These are phyloP conservation scores for Arnoldichthys spilopterus DNA, from an alignment of 2,797 vertebrate genomes.

Conservation along the genomic window DNA sequence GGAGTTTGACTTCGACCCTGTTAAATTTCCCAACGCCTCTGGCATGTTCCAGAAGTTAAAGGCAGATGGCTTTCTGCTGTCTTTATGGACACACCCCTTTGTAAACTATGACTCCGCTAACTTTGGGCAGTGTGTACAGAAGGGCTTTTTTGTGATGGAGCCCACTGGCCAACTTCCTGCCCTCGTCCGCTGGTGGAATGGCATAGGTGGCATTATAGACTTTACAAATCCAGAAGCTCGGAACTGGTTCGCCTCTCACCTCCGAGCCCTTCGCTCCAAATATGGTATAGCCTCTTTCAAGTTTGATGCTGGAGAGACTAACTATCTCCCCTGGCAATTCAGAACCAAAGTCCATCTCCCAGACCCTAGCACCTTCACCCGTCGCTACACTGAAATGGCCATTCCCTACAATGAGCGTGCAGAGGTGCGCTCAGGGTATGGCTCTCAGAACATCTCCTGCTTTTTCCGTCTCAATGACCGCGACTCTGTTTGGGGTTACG, in stretches of 20 bases:
- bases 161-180: constrained; percentile 84
- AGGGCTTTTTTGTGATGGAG: constrained; percentile 86
- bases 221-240: constrained; percentile 90
- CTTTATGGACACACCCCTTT: constrained; percentile 92
- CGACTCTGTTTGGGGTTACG: constrained; percentile 95
- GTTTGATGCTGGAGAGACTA: constrained; percentile 94
- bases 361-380: constrained; percentile 91
- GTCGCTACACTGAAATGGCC: constrained; percentile 91
- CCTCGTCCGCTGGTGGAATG: constrained; percentile 94
- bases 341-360: constrained; percentile 82
- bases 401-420: constrained; percentile 87
- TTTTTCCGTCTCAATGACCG: constrained; percentile 96
- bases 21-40: constrained; percentile 87
- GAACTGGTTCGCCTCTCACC: constrained; percentile 88
- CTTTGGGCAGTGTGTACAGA: constrained; percentile 83
- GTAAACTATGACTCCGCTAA: constrained; percentile 87
- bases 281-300: constrained; percentile 91
- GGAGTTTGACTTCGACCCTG: constrained; percentile 88
- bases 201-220: constrained; percentile 90
- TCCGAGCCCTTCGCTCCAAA: constrained; percentile 82
- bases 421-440: constrained; percentile 88
- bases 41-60: constrained; percentile 88
- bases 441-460: constrained; percentile 96
- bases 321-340: constrained; percentile 91
- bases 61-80: constrained; percentile 84